phyloP scores from a whole-genome alignment of 2,113 vertebrate genomes.

The Paedocypris sp. region DNA sequence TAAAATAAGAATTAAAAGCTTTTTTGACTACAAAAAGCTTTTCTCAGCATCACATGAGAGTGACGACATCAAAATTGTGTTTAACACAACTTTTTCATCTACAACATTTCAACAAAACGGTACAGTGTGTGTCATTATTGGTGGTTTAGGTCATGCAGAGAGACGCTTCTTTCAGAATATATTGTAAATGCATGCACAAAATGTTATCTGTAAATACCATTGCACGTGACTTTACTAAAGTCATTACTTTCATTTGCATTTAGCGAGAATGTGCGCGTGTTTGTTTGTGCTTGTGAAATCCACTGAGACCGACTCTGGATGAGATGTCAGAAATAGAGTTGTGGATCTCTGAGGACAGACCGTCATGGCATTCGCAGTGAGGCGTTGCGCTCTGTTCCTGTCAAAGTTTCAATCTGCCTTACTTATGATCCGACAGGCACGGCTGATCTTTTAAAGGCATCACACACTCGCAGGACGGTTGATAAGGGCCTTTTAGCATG shows the following conservation, averaged over 20 bases:
- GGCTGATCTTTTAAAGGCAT: constrained; percentile 1
- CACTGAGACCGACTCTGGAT: background rate
- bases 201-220: too few relatives aligned
- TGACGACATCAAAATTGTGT: too few relatives aligned
- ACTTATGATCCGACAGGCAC: constrained; percentile 4
- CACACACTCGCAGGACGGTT: background rate
- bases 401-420: background rate
- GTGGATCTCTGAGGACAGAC: constrained; percentile 15
- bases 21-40: too few relatives aligned
- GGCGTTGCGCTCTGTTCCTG: background rate
- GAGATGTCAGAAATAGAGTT: background rate
- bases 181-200: too few relatives aligned
- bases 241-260: background rate
- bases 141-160: too few relatives aligned
- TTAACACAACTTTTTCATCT: too few relatives aligned
- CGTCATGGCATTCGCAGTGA: constrained; percentile 24
- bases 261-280: background rate
- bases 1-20: too few relatives aligned
- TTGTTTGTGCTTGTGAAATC: background rate
- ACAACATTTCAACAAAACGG: too few relatives aligned
- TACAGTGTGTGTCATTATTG: too few relatives aligned
- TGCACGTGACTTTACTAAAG: background rate
- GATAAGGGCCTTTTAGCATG: background rate
- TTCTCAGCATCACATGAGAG: too few relatives aligned
- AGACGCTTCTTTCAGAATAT: too few relatives aligned